A percentile compares a stretch with the other conserved stretches of the same genome.
Evolutionary conservation across 2,113 vertebrate species (phyloP).

Genomic region (Lontra canadensis): DNA sequence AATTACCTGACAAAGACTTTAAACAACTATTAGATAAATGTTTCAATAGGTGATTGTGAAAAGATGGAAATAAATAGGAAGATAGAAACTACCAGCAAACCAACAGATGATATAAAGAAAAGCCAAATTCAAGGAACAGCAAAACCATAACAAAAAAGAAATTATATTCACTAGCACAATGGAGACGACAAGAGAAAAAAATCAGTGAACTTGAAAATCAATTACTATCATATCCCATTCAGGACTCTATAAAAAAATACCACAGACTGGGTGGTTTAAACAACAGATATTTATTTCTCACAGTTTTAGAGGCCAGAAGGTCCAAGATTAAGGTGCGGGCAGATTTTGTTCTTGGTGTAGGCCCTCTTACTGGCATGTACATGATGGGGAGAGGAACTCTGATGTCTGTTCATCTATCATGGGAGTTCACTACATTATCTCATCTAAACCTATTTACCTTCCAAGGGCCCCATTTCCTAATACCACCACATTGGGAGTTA

Average conservation of each 20-base stretch:
- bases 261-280: neutral
- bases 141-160: neutral
- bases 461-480: neutral
- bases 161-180: neutral
- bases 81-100: neutral
- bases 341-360: neutral
- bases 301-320: neutral
- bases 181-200: neutral
- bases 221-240: neutral
- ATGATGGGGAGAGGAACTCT: neutral
- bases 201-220: neutral
- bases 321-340: neutral
- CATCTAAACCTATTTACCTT: neutral
- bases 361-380: neutral
- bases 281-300: neutral
- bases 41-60: neutral
- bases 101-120: neutral
- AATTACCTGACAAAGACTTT: neutral
- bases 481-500: neutral
- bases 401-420: neutral
- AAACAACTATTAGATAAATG: neutral
- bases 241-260: neutral
- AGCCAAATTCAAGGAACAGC: neutral
- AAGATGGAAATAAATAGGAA: neutral
- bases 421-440: neutral